Evolutionary conservation across 2,113 vertebrate species (phyloP), one percentile per base, ranked within the genome.

Genomic region (Phylloscopus trochiloides): DNA sequence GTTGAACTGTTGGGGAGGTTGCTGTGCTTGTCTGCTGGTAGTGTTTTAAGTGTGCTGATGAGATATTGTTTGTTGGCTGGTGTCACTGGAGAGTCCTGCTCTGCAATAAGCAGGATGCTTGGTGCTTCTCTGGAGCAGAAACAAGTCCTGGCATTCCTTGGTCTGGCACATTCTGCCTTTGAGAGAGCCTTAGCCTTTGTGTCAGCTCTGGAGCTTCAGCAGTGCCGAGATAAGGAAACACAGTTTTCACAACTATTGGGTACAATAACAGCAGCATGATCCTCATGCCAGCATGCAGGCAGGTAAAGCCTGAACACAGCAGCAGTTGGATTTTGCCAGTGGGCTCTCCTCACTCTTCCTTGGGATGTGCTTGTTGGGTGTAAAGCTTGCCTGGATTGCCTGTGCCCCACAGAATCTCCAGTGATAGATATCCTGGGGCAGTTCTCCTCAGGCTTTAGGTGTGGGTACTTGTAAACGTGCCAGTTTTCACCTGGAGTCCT

Each of bases 401-500:
- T 68, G 51, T 3, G n/a, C 25, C 17, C 5, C 17, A 5, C 3
- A 2, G 29, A 65, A 47, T 65, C 38, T 24, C 11, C 28, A 36
- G 78, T 59, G 68, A 3, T 24, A 38, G 68, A 3, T 24, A 38
- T 15, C 38, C 38, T 25, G 51, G 70, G 57, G 50, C 52, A 71
- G 9, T 55, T 93, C 26, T 51, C 43, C 1, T 0, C 28, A 61
- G 66, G n/a, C 42, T 67, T n/a, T 31, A 36, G 62, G 15, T 82
- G 14, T 2, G 2, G 34, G 20, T n/a, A 2, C 11, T 68, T 62
- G 31, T 54, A 32, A 61, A 70, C 0, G 0, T 42, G 34, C 34
- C 34, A 51, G 20, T 16, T 89, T 73, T 67, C 26, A 62, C 29
- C 20, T 42, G 14, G 20, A 7, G 11, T 77, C 24, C 22, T 78